Conservation (phyloP, 2,888 invertebrate genomes). For the Tuta absoluta region DNA sequence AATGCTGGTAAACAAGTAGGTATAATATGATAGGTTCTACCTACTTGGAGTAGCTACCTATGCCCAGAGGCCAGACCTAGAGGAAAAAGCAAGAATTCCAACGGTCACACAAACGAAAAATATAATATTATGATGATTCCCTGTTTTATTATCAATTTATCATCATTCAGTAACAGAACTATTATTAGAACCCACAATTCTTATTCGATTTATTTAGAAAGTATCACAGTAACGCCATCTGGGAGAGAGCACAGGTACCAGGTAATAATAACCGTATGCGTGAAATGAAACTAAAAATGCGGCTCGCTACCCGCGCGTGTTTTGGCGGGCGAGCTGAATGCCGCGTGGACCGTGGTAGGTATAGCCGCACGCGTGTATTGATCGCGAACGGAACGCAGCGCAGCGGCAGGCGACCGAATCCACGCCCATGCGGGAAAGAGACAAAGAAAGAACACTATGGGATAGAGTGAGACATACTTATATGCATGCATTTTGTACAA, state of each 20-base stretch:
- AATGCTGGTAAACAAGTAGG: too few relatives aligned
- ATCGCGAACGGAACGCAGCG: not conserved
- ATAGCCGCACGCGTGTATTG: not conserved
- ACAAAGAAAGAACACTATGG: not conserved
- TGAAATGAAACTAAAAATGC: not conserved
- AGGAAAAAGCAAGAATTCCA: too few relatives aligned
- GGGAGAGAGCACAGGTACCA: not conserved
- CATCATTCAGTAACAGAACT: too few relatives aligned
- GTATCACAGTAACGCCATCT: not conserved
- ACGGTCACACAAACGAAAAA: too few relatives aligned
- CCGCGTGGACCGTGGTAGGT: not conserved
- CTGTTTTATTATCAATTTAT: too few relatives aligned
- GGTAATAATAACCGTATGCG: not conserved
- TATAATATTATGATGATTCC: too few relatives aligned
- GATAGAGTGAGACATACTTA: conserved; percentile 5
- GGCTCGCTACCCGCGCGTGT: not conserved
- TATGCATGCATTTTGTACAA: too few relatives aligned
- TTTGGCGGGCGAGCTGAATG: not conserved
- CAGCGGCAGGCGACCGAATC: not conserved
- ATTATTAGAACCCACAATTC: too few relatives aligned
- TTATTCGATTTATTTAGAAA: not conserved
- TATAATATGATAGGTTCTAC: too few relatives aligned
- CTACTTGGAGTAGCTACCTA: too few relatives aligned
- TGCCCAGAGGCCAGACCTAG: too few relatives aligned
- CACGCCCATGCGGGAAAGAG: conserved; percentile 5